Evolutionary conservation across 2,113 vertebrate genomes (phyloP).

Genomic region (Brienomyrus longianalis): DNA sequence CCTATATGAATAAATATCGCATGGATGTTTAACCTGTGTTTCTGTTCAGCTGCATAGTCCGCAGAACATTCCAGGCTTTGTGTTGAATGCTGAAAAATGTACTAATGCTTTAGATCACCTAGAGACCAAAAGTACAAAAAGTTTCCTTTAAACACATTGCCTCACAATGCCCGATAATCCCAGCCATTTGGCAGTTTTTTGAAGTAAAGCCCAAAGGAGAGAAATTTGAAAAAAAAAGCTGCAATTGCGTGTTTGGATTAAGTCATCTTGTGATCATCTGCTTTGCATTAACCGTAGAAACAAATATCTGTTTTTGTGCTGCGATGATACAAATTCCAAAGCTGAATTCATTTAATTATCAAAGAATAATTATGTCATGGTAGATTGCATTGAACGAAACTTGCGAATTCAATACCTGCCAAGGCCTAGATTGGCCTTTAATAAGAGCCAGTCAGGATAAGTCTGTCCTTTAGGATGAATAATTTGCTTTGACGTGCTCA

Average conservation of each 20-base stretch:
- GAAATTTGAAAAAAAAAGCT: neutral
- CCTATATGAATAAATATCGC: neutral
- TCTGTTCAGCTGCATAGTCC: neutral
- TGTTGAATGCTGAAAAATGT: neutral
- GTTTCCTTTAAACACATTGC: neutral
- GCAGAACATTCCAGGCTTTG: neutral
- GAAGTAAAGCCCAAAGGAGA: neutral
- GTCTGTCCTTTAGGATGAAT: neutral
- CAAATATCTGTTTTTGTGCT: neutral
- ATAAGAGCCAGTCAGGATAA: neutral
- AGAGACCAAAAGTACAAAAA: neutral
- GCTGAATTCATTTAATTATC: neutral
- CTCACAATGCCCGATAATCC: neutral
- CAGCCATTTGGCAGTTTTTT: neutral
- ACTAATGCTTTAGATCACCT: neutral
- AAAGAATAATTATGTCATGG: neutral
- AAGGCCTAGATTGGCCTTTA: neutral
- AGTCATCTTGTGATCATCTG: neutral
- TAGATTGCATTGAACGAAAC: neutral
- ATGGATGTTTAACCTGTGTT: neutral
- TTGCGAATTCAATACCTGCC: neutral
- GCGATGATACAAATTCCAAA: slow-evolving; percentile 3
- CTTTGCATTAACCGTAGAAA: neutral
- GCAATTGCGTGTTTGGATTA: neutral
- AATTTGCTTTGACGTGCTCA: neutral